phyloP scores from a whole-genome alignment of 2,888 invertebrate genomes.

The Gortyna flavago region DNA sequence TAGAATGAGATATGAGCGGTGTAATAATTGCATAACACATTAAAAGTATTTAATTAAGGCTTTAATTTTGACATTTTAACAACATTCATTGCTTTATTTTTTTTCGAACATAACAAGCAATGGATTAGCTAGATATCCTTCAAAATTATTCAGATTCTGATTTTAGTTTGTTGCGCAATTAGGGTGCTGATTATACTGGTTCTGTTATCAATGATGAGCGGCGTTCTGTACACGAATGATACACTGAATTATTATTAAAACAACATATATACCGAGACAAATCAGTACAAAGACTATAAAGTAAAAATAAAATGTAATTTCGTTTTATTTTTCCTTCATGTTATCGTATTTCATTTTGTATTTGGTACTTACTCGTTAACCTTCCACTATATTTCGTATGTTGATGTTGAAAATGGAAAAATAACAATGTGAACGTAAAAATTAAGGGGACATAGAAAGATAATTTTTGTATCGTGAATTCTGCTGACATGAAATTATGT shows the following conservation, averaged over 20 bases:
- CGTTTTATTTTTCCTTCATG: conserved; percentile 3
- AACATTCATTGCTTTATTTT: too few species aligned
- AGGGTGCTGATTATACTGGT: too few species aligned
- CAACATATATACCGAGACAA: neutral
- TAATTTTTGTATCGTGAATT: neutral
- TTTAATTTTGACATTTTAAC: too few species aligned
- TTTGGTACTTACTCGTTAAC: conserved; percentile 25
- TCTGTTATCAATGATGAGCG: too few species aligned
- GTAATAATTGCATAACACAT: too few species aligned
- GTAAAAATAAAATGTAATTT: conserved; percentile 6
- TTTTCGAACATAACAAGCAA: too few species aligned
- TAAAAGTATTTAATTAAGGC: too few species aligned
- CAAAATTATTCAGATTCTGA: too few species aligned
- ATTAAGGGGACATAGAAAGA: neutral
- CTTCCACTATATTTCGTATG: conserved; percentile 23
- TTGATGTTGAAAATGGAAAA: conserved; percentile 39
- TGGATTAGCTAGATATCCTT: too few species aligned
- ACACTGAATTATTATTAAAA: neutral
- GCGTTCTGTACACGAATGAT: too few species aligned
- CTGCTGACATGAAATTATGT: neutral
- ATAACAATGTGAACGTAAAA: conserved; percentile 14
- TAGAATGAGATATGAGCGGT: too few species aligned
- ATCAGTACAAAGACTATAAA: neutral
- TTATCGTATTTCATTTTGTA: conserved; percentile 14
- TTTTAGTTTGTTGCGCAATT: too few species aligned